Conservation (phyloP, 2,797 vertebrate species). For the Phrynocephalus guinanensis region DNA sequence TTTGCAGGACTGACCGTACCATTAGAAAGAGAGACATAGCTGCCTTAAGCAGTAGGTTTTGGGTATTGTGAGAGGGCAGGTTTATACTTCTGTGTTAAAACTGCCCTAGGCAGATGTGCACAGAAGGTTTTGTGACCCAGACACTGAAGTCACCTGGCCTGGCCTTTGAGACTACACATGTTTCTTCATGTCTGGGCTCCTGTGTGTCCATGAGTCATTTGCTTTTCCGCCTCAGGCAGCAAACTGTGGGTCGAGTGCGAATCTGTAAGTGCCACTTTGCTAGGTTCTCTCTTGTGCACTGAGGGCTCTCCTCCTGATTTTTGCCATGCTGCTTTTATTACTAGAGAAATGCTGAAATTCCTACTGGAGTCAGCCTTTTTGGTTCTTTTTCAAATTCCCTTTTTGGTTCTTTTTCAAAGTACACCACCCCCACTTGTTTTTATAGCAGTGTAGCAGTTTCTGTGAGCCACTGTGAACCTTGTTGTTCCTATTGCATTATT, state of each 20-base stretch:
- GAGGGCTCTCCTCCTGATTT: background rate
- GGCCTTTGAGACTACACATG: background rate
- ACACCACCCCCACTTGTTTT: background rate
- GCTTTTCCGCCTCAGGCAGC: background rate
- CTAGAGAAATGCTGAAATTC: background rate
- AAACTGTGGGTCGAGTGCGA: background rate
- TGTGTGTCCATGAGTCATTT: background rate
- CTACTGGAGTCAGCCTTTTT: background rate
- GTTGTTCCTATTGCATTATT: background rate
- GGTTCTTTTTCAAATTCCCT: no score
- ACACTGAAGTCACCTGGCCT: background rate
- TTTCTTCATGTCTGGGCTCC: no score
- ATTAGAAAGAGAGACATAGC: no score
- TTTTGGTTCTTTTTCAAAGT: background rate
- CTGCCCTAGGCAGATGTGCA: background rate
- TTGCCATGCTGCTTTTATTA: background rate
- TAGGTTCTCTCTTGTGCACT: background rate
- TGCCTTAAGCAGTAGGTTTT: background rate
- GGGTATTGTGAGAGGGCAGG: background rate
- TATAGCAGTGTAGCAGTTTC: background rate
- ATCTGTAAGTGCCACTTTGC: background rate
- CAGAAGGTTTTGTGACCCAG: background rate
- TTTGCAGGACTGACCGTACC: background rate
- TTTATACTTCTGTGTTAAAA: background rate
- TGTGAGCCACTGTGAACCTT: constrained; percentile 1